Evolutionary conservation across 2,888 invertebrate genomes (phyloP), one percentile per base, ranked within the genome.

Genomic region (Troides helena): DNA sequence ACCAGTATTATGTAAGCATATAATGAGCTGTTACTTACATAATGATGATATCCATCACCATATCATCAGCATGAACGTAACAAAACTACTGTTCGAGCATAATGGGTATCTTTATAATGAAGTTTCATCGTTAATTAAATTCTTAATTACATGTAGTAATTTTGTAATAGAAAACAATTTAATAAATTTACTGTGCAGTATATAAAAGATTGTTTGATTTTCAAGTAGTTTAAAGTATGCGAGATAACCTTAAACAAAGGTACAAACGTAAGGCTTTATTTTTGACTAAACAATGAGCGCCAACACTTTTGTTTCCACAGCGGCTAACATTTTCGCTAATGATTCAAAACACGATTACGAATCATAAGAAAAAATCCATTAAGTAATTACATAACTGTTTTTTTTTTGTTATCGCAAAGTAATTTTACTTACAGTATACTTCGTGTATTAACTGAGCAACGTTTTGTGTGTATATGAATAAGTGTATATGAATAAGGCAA

Each of bases 231-330:
- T 17, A 50, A 68, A 64, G 56, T 65, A 57, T 63, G 59, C 59
- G 43, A 63, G 63, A 70, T 70, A 62, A 56, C 56, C 53, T 67
- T 62, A 63, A 63, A 59, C 62, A 70, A 70, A 66, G 59, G 67
- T 36, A 53, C 62, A 67, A 70, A 70, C 62, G 62, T 66, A 60
- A 66, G 50, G 58, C 62, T 69, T 69, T 69, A 65, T 63, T 70
- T 70, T 66, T 59, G 60, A 62, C 36, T 61, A 66, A 67, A 70
- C 70, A 70, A 70, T 70, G 70, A 66, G 59, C 17, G 63, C 59
- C 62, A 56, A 70, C 62, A 63, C 70, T 62, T 65, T 70, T 70
- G 67, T 70, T 70, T 70, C 30, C 67, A 53, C 63, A 63, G 58
- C 58, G 36, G 59, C 53, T 70, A 66, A 70, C 59, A 63, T 70